Conservation (phyloP, 2,888 invertebrate genomes). For the Sinotaia quadrata region DNA sequence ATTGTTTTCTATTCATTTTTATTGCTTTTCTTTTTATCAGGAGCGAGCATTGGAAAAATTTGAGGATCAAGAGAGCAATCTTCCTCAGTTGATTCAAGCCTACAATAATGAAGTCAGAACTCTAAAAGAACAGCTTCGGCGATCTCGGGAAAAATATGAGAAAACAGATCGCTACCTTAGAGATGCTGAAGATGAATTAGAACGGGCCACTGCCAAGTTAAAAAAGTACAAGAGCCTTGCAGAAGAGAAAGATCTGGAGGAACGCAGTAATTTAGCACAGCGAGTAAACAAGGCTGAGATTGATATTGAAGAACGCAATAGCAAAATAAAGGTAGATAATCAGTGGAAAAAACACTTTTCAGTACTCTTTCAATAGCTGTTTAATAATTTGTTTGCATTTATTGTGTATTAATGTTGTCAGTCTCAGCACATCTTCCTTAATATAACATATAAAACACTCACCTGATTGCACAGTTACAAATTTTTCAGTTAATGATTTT, state of each 20-base stretch:
- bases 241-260: constrained; percentile 66
- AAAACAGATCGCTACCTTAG: constrained; percentile 62
- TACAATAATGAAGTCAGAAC: constrained; percentile 67
- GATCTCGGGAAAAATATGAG: constrained; percentile 60
- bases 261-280: constrained; percentile 65
- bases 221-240: constrained; percentile 66
- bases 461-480: no score
- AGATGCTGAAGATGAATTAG: constrained; percentile 68
- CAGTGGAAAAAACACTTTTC: no score
- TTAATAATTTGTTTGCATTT: neutral
- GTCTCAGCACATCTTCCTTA: no score
- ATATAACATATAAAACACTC: no score
- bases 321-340: constrained; percentile 60
- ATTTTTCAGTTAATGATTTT: no score
- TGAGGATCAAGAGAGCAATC: constrained; percentile 66
- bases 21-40: no score
- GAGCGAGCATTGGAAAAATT: constrained; percentile 64
- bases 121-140: constrained; percentile 63
- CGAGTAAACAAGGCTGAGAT: constrained; percentile 60
- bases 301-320: constrained; percentile 63
- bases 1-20: no score
- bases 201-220: constrained; percentile 59
- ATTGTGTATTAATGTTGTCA: no score
- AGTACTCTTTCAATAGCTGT: neutral
- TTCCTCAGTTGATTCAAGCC: constrained; percentile 66